Base-by-base conservation (phyloP, 2,113 vertebrate genomes). In the Tragelaphus imberbis region DNA sequence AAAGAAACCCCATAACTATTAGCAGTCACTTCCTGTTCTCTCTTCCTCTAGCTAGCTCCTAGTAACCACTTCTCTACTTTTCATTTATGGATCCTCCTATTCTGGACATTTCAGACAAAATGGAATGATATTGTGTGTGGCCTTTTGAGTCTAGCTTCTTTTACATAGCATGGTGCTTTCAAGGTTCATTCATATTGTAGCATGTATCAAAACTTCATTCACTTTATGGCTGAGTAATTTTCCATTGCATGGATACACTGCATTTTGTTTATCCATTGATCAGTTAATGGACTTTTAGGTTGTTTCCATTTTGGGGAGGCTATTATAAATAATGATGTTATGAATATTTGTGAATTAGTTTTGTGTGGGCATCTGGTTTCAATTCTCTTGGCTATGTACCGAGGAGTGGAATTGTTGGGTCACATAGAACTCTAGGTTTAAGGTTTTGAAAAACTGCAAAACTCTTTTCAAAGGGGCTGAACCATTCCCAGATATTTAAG, bases 171-270 rank as follows among this genome's bases (percentile, higher is more conserved):
- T 44, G 47, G n/a, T n/a, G 40, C 21, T 94, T 65, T 96, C 36
- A 92, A 84, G 84, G 3, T 68, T 68, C 59, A 53, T 77, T 17
- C 13, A 15, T 75, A n/a, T 15, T 33, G 30, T 90, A 30, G 25
- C 33, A 61, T 68, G 40, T 68, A 90, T 65, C 80, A 95, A 27
- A 75, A 36, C 47, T 71, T 33, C 16, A 68, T 84, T 93, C 44
- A 95, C 91, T 95, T 87, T 85, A 89, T 55, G 55, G 55, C 81
- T 93, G 65, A 86, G 61, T 97, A 96, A 97, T 95, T 95, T 97
- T 93, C 40, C 58, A 28, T 88, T 65, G 27, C 36, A 23, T 77
- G 44, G 47, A 36, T 84, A 36, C 30, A 61, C 44, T 65, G 63
- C 51, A 63, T 91, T 94, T 93, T 95, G 47, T 81, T 94, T 93